Evolutionary conservation across 1,140 invertebrate species (phyloP), one percentile per base, ranked within the genome.

Genomic region (Dryas iulia): DNA sequence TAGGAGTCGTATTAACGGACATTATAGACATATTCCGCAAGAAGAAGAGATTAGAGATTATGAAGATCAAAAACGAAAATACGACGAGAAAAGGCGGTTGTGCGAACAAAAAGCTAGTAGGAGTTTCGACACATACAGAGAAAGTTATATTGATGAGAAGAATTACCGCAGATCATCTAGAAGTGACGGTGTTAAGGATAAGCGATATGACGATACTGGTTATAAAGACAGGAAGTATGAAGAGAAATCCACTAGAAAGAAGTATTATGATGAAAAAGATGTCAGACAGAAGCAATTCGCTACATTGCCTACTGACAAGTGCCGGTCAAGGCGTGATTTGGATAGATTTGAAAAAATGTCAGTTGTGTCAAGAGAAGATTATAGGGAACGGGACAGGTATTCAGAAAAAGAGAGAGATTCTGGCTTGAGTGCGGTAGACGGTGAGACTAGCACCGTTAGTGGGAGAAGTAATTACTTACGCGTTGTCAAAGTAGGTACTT

Each of bases 361-460:
- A 0, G 26, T 83, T 26, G 76, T 62, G 0, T 91, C 87, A 0
- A 79, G 78, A 56, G 88, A 91, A 26, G 84, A 89, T 31, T 84
- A 76, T 52, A 71, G 74, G 54, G 79, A 84, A n/a, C 60, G 76
- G 23, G 83, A 84, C 6, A 81, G 82, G 61, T 89, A 71, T 64
- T 86, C 83, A 3, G 87, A 89, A 21, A 75, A 77, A 60, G 88
- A 86, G 67, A 73, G 82, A 59, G 86, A 88, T 74, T 89, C 86
- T 18, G 88, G 85, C 0, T 59, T 89, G 7, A 90, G 88, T 59
- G 85, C 84, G 7, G 88, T 84, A 3, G 87, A 90, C 57, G 84
- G 83, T 12, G 84, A 87, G 53, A 84, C 81, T 4, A 89, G 87
- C 61, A 89, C 86, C 1, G 61, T 82, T 3, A 91, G 89, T 64